Evolutionary conservation across 2,888 invertebrate species (phyloP).

Genomic region (Tiliacea citrago): DNA sequence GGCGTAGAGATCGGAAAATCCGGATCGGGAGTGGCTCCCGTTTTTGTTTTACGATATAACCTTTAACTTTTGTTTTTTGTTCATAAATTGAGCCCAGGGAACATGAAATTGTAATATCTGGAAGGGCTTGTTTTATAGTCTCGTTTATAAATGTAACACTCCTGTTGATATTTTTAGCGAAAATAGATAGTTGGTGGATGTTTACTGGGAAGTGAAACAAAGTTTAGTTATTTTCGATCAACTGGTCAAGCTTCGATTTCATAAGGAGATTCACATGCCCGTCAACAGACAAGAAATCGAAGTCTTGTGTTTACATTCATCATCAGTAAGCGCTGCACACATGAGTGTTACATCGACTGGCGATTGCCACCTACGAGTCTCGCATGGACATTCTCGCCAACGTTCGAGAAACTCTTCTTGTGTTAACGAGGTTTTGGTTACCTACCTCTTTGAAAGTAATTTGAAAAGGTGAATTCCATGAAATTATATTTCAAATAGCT

Average conservation of each 20-base stretch:
- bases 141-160: constrained; percentile 6
- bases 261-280: neutral
- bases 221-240: constrained; percentile 1
- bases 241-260: neutral
- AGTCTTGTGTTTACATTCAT: neutral
- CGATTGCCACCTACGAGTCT: neutral
- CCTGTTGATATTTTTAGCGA: neutral
- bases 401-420: neutral
- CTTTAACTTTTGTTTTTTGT: constrained; percentile 38
- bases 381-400: neutral
- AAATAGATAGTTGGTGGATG: neutral
- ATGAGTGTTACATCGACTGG: neutral
- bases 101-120: constrained; percentile 28
- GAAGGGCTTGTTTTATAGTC: constrained; percentile 9
- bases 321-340: neutral
- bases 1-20: constrained; percentile 61
- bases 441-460: neutral
- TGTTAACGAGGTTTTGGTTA: neutral
- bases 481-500: neutral
- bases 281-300: neutral
- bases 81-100: constrained; percentile 25
- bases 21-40: constrained; percentile 51
- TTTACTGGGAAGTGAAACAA: neutral
- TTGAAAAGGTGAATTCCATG: neutral
- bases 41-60: constrained; percentile 55